Conservation (phyloP, 1,140 invertebrate genomes). For the Metaphire vulgaris region DNA sequence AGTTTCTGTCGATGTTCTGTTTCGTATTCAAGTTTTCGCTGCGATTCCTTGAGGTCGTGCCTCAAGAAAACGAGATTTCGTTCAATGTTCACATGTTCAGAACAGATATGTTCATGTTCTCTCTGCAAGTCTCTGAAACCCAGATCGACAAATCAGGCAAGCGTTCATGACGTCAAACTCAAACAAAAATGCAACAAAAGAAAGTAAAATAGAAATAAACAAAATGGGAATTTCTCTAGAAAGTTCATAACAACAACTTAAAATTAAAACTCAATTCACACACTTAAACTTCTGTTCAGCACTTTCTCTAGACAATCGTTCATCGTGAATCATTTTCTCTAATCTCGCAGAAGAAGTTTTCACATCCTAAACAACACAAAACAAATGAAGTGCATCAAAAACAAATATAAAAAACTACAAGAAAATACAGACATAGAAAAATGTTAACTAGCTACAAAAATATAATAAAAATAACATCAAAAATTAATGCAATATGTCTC, state of each 20-base stretch:
- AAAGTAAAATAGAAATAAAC: background rate
- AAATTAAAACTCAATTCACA: background rate
- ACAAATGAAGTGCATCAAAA: no score
- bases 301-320: constrained; percentile 39
- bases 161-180: no score
- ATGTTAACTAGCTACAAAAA: no score
- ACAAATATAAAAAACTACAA: no score
- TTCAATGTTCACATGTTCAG: constrained; percentile 71
- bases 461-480: no score
- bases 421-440: no score
- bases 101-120: constrained; percentile 53
- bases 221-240: background rate
- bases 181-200: background rate
- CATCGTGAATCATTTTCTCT: constrained; percentile 40
- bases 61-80: constrained; percentile 73
- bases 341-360: constrained; percentile 34
- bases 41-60: constrained; percentile 80
- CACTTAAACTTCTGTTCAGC: constrained; percentile 45
- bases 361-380: no score
- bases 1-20: constrained; percentile 71
- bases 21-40: constrained; percentile 80
- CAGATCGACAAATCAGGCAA: no score
- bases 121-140: constrained; percentile 33
- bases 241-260: background rate
- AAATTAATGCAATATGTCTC: no score